phyloP scores from a whole-genome alignment of 2,113 vertebrate genomes.

The Recurvirostra avosetta region DNA sequence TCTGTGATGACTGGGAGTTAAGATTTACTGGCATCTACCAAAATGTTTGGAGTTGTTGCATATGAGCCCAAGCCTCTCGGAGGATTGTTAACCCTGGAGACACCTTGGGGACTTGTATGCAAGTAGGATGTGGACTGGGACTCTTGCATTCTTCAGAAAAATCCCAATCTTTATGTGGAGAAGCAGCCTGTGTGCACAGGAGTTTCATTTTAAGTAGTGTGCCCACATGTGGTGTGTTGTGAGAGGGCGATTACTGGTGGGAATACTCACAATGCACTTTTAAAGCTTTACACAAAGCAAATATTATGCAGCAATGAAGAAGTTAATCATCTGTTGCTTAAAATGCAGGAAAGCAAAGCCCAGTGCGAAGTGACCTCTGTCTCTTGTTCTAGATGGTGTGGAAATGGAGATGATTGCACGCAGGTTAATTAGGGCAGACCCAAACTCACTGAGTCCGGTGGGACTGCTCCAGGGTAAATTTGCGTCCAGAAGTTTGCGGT shows the following conservation, averaged over 20 bases:
- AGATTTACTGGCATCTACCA: neutral
- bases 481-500: neutral
- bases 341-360: neutral
- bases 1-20: neutral
- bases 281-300: neutral
- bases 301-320: neutral
- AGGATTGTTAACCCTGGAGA: neutral
- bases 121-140: neutral
- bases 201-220: neutral
- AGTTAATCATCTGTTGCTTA: neutral
- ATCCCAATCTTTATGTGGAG: fast-evolving
- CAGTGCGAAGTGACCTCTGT: neutral
- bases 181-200: neutral
- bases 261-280: neutral
- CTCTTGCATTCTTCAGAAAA: neutral
- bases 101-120: neutral
- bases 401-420: neutral
- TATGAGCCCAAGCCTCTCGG: neutral
- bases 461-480: neutral
- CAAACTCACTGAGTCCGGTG: neutral
- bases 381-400: neutral
- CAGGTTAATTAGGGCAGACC: neutral
- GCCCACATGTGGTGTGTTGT: too few species aligned
- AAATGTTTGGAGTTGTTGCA: neutral
- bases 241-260: neutral